phyloP scores from a whole-genome alignment of 2,113 vertebrate genomes.

The Bungarus multicinctus region DNA sequence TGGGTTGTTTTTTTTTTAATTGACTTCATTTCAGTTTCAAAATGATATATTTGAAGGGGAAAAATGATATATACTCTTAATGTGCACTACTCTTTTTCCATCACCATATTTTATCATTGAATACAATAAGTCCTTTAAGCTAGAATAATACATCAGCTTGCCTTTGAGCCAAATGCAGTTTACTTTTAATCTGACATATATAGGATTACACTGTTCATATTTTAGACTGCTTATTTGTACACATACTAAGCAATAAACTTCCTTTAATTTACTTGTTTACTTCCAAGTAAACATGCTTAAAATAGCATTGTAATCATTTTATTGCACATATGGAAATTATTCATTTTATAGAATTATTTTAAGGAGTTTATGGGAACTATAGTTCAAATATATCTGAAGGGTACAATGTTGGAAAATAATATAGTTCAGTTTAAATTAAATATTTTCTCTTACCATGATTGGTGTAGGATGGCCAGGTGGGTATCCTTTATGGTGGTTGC shows the following conservation, averaged over 20 bases:
- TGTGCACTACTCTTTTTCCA: neutral
- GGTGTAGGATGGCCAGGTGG: neutral
- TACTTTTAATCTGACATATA: neutral
- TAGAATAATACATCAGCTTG: neutral
- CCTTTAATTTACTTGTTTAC: neutral
- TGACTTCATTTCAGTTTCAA: neutral
- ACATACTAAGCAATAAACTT: neutral
- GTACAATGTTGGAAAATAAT: neutral
- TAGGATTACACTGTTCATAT: neutral
- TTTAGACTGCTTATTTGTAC: neutral
- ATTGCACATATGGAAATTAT: neutral
- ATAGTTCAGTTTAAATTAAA: neutral
- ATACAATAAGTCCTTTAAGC: neutral
- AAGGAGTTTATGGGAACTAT: neutral
- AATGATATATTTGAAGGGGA: neutral
- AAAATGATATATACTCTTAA: neutral
- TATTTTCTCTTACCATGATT: neutral
- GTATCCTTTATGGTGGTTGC: too few relatives aligned
- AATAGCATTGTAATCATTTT: neutral
- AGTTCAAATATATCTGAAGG: neutral
- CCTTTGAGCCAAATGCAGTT: neutral
- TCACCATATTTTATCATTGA: neutral
- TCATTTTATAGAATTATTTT: neutral
- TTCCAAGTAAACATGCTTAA: neutral
- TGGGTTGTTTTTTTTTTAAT: neutral